phyloP scores from a whole-genome alignment of 2,888 invertebrate genomes.

The Escarpia spicata region DNA sequence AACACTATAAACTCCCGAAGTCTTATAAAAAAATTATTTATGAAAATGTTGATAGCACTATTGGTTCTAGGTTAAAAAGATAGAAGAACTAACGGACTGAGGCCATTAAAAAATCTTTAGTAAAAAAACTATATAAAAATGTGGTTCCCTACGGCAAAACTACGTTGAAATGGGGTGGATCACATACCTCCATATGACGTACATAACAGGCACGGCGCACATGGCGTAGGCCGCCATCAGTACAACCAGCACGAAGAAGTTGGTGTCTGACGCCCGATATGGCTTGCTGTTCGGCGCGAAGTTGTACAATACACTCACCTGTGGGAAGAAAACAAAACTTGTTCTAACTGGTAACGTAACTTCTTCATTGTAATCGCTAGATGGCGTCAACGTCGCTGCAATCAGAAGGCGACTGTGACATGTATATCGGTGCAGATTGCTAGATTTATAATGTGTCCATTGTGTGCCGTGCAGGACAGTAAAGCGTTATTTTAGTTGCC shows the following conservation, averaged over 20 bases:
- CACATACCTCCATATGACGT: conserved; percentile 51
- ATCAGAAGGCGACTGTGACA: too few species aligned
- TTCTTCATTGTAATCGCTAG: neutral
- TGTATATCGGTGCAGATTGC: too few species aligned
- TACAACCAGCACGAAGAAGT: conserved; percentile 56
- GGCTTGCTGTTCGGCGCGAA: conserved; percentile 49
- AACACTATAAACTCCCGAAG: too few species aligned
- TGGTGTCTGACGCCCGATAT: conserved; percentile 50
- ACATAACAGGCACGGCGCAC: conserved; percentile 54
- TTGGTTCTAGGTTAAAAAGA: too few species aligned
- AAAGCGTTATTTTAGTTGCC: too few species aligned
- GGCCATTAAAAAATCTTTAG: too few species aligned
- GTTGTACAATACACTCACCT: conserved; percentile 50
- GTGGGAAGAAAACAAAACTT: conserved; percentile 9
- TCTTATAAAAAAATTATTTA: too few species aligned
- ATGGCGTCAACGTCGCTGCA: neutral
- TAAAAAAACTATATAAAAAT: neutral
- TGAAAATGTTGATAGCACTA: too few species aligned
- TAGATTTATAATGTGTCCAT: too few species aligned
- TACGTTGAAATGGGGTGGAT: neutral
- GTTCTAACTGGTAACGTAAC: neutral
- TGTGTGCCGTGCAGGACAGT: too few species aligned
- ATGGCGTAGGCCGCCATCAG: conserved; percentile 54
- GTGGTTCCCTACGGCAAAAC: neutral
- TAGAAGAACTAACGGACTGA: too few species aligned